Evolutionary conservation across 2,797 vertebrate species (phyloP).

Genomic region (Natrix natrix): DNA sequence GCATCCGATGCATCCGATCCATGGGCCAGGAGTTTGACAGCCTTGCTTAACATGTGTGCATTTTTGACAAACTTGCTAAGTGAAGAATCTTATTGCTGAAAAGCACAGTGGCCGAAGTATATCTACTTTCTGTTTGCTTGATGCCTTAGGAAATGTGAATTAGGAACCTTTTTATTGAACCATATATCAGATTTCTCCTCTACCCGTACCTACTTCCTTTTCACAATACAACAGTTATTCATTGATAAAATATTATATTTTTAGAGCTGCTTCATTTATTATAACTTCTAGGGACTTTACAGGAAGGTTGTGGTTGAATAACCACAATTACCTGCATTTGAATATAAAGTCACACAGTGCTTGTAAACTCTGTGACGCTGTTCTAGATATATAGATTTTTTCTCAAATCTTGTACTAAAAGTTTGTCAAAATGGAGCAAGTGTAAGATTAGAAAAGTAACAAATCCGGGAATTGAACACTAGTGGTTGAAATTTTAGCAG

Average conservation of each 20-base stretch:
- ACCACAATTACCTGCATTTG: conserved; percentile 52
- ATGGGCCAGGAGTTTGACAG: no score
- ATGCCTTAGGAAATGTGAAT: not conserved
- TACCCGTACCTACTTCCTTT: not conserved
- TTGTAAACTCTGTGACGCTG: conserved; percentile 60
- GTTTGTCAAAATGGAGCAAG: conserved; percentile 60
- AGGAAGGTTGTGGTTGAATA: conserved; percentile 44
- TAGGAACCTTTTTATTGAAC: not conserved
- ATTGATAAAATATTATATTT: not conserved
- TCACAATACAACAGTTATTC: not conserved
- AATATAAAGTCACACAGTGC: conserved; percentile 64
- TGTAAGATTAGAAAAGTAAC: conserved; percentile 61
- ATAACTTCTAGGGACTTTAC: not conserved
- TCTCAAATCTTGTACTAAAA: conserved; percentile 55
- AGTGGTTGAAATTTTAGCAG: conserved; percentile 57
- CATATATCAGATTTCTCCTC: not conserved
- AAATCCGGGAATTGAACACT: conserved; percentile 61
- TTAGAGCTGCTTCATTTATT: not conserved
- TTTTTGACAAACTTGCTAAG: not conserved
- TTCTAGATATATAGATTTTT: conserved; percentile 29
- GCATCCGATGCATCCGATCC: no score
- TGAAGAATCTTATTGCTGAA: not conserved
- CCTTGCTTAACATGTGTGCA: not conserved
- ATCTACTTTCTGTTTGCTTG: not conserved
- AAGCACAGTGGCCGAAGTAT: not conserved